phyloP scores from a whole-genome alignment of 23 tunicate species.

The Trididemnum nubilum region DNA sequence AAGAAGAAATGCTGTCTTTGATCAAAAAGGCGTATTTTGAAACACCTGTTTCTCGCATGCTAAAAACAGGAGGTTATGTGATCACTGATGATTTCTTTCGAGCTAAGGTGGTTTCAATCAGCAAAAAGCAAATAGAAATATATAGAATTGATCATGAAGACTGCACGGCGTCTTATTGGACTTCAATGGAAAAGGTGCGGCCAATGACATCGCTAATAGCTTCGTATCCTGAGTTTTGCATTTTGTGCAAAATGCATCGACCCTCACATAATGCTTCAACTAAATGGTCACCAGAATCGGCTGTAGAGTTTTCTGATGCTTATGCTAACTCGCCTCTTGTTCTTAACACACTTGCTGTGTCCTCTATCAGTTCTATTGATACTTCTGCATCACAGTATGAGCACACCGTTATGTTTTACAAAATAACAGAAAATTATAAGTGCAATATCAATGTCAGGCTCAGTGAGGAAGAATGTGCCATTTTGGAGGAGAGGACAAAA shows the following conservation, averaged over 20 bases:
- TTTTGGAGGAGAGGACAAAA: neutral
- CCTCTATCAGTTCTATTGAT: neutral
- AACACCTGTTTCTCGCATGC: neutral
- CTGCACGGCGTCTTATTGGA: slow-evolving; percentile 8
- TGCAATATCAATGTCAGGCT: slow-evolving; percentile 37
- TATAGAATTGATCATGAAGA: slow-evolving; percentile 43
- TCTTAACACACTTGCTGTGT: slow-evolving; percentile 27
- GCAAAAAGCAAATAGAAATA: slow-evolving; percentile 13
- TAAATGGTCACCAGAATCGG: neutral
- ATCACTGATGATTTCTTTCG: slow-evolving; percentile 19
- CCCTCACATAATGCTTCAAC: neutral
- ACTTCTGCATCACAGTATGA: neutral
- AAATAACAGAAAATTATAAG: neutral
- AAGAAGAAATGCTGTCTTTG: slow-evolving; percentile 11
- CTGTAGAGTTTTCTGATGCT: neutral
- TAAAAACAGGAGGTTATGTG: slow-evolving; percentile 26
- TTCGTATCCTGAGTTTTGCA: slow-evolving; percentile 37
- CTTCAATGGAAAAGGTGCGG: neutral
- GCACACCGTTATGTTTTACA: slow-evolving; percentile 48
- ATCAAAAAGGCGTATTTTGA: neutral
- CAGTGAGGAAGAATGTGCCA: slow-evolving; percentile 32
- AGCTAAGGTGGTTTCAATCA: slow-evolving; percentile 28
- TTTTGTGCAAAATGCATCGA: slow-evolving; percentile 42
- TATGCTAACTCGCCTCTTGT: slow-evolving; percentile 10
- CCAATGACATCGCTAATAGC: slow-evolving; percentile 22